Percentiles rank a stretch among this genome's conserved stretches.
These are phyloP conservation scores for Accipiter badius DNA, from an alignment of 2,797 vertebrate species.

Conservation along the genomic window DNA sequence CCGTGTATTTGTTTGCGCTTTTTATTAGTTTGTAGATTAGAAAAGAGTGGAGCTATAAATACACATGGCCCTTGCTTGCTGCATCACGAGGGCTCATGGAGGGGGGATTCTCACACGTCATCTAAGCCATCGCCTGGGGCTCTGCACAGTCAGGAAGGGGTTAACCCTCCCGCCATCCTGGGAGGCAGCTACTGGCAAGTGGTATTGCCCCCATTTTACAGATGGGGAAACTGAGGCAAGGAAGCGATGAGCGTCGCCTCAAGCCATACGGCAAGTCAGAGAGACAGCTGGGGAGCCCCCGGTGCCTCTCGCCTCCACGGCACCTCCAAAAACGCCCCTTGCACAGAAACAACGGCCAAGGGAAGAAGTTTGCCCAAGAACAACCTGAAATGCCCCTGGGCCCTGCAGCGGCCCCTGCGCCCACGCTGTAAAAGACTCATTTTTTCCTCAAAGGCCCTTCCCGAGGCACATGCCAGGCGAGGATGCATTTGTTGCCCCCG, in stretches of 20 bases:
- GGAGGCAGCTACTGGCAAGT: background rate
- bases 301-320: too few species aligned
- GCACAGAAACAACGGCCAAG: background rate
- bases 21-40: background rate
- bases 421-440: fast-evolving
- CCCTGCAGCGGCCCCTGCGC: background rate
- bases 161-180: background rate
- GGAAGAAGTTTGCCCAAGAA: background rate
- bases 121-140: background rate
- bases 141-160: background rate
- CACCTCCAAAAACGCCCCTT: too few species aligned
- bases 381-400: background rate
- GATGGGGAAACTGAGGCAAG: background rate
- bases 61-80: background rate
- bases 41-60: background rate
- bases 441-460: background rate
- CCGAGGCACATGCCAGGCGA: background rate
- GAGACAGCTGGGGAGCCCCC: too few species aligned
- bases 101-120: background rate
- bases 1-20: fast-evolving
- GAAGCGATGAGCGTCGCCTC: fast-evolving
- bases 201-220: background rate
- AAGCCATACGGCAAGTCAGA: too few species aligned
- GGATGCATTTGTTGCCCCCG: too few species aligned
- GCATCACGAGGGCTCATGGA: background rate